Conservation (phyloP, 2,797 vertebrate species). For the Periparus ater region DNA sequence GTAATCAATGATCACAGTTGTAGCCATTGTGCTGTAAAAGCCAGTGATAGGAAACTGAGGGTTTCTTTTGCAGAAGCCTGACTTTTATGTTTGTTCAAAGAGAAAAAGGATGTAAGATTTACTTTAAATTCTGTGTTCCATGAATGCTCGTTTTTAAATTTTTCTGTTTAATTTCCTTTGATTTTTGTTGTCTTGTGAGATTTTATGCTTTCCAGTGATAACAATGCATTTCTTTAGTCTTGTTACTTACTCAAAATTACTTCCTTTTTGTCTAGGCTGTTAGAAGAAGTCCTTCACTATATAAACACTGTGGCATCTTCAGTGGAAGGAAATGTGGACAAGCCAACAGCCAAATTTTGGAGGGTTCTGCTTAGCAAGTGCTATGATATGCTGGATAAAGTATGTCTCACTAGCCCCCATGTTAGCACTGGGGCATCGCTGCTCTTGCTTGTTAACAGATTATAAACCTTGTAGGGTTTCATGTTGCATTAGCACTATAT, state of each 20-base stretch:
- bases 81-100: neutral
- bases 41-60: neutral
- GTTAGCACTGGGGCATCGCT: neutral
- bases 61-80: neutral
- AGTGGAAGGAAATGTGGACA: constrained; percentile 86
- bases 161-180: neutral
- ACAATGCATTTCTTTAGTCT: constrained; percentile 51
- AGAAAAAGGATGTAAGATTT: neutral
- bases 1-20: neutral
- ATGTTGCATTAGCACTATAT: neutral
- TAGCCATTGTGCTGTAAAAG: neutral
- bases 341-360: constrained; percentile 92
- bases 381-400: constrained; percentile 94
- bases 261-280: constrained; percentile 76
- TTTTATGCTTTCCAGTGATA: constrained; percentile 29
- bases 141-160: neutral
- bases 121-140: neutral
- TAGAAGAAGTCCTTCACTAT: constrained; percentile 88
- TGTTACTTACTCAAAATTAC: neutral
- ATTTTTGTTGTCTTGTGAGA: neutral
- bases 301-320: constrained; percentile 86
- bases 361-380: constrained; percentile 90
- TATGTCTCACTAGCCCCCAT: constrained; percentile 36
- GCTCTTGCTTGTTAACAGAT: neutral
- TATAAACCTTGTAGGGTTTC: neutral